Conservation (phyloP, 2,113 vertebrate species). For the Pluvianellus socialis region DNA sequence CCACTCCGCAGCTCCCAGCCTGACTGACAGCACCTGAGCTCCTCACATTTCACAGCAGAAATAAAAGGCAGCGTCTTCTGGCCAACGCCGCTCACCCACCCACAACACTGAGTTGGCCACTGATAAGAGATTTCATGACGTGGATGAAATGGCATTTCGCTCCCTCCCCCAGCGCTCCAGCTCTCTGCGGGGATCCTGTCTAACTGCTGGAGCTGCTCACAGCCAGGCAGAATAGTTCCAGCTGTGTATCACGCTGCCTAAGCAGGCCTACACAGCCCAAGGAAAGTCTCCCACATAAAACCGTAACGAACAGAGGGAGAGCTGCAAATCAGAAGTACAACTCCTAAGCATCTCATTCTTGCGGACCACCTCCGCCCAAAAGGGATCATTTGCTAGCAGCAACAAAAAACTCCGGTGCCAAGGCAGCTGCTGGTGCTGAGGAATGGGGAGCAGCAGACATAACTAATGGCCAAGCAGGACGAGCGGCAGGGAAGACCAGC, state of each 20-base stretch:
- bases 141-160: slow-evolving; percentile 24
- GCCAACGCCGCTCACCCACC: not conserved
- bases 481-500: not conserved
- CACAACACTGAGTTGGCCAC: not conserved
- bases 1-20: not conserved
- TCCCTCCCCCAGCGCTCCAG: slow-evolving; percentile 42
- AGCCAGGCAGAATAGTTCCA: slow-evolving; percentile 25
- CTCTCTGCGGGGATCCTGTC: slow-evolving; percentile 40
- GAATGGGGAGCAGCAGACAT: not conserved
- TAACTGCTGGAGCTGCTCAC: slow-evolving; percentile 35
- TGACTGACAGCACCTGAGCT: not conserved
- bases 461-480: not conserved
- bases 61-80: slow-evolving; percentile 36
- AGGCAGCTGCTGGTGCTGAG: not conserved
- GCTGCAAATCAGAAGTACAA: not conserved
- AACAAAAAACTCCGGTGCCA: not conserved
- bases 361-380: not conserved
- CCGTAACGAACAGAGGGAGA: not conserved
- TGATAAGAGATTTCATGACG: slow-evolving; percentile 57
- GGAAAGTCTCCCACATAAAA: not conserved
- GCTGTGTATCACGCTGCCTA: not conserved
- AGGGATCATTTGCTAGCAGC: not conserved
- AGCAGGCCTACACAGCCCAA: not conserved
- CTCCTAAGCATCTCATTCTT: not conserved
- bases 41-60: slow-evolving; percentile 1